These are phyloP conservation scores for Ciconia maguari DNA, from an alignment of 2,113 vertebrate species.

Conservation along the genomic window DNA sequence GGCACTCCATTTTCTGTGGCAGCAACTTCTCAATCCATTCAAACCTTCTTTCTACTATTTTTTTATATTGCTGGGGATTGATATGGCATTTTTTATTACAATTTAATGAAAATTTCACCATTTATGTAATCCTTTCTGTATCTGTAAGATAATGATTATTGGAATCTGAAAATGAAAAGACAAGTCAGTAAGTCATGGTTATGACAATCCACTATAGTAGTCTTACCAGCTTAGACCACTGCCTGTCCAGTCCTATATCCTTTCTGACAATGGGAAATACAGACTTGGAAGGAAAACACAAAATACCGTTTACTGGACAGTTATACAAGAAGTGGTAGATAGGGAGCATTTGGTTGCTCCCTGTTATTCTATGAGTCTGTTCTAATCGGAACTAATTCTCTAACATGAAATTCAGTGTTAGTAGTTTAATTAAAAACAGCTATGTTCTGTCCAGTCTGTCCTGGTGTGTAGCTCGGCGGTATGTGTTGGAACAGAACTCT, in stretches of 20 bases:
- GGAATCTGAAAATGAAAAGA: neutral
- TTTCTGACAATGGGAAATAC: neutral
- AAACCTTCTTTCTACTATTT: neutral
- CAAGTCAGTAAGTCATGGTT: neutral
- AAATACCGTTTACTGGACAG: neutral
- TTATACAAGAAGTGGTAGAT: neutral
- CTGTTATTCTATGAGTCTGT: neutral
- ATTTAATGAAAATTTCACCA: neutral
- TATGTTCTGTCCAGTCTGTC: neutral
- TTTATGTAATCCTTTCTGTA: neutral
- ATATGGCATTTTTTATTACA: neutral
- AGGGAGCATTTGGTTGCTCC: neutral
- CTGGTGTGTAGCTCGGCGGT: neutral
- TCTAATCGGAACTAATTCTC: neutral
- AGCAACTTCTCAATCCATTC: neutral
- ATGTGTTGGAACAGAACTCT: neutral
- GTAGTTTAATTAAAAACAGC: neutral
- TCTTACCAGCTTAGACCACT: neutral
- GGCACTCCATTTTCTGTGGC: neutral
- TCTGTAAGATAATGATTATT: neutral
- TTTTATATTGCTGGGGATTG: neutral
- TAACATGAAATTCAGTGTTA: neutral
- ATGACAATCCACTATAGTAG: neutral
- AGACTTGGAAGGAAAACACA: neutral
- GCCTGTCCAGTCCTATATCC: neutral